Evolutionary conservation across 2,888 invertebrate genomes (phyloP).

Genomic region (Ectemnius cavifrons): DNA sequence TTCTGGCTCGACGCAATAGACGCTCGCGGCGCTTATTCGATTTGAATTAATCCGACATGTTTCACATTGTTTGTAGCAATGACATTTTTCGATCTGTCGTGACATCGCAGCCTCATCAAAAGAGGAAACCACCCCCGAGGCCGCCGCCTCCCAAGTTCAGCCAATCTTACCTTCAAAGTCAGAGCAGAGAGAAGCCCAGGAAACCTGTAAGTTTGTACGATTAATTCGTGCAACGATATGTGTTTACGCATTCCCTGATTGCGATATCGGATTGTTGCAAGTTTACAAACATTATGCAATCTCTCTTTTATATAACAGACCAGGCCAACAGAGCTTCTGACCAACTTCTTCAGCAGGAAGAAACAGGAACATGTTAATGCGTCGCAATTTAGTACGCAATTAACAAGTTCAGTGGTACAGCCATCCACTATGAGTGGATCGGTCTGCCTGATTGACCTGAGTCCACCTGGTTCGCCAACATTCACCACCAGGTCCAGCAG

Average conservation of each 20-base stretch:
- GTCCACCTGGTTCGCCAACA: conserved; percentile 87
- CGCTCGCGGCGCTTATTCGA: too few relatives aligned
- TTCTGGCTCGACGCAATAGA: too few relatives aligned
- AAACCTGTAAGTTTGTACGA: conserved; percentile 65
- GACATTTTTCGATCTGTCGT: conserved; percentile 75
- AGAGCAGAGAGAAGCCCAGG: conserved; percentile 67
- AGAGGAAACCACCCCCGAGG: conserved; percentile 86
- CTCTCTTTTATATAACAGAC: conserved; percentile 54
- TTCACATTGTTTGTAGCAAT: conserved; percentile 51
- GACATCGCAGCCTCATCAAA: conserved; percentile 79
- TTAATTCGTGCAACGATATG: conserved; percentile 14
- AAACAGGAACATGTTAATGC: conserved; percentile 42
- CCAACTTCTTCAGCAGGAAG: conserved; percentile 69
- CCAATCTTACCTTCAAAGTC: conserved; percentile 57
- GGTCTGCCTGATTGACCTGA: conserved; percentile 85
- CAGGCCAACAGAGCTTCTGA: conserved; percentile 73
- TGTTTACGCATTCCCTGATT: too few relatives aligned
- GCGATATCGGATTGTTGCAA: background rate
- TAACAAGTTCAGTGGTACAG: conserved; percentile 42
- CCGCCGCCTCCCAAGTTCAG: conserved; percentile 84
- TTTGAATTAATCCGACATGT: too few relatives aligned
- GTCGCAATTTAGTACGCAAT: conserved; percentile 26
- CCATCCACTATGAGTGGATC: conserved; percentile 55
- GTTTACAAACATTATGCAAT: background rate
- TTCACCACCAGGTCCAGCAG: conserved; percentile 87